These are phyloP conservation scores for Nothoprocta perdicaria DNA, from an alignment of 2,113 vertebrate genomes.

Conservation along the genomic window DNA sequence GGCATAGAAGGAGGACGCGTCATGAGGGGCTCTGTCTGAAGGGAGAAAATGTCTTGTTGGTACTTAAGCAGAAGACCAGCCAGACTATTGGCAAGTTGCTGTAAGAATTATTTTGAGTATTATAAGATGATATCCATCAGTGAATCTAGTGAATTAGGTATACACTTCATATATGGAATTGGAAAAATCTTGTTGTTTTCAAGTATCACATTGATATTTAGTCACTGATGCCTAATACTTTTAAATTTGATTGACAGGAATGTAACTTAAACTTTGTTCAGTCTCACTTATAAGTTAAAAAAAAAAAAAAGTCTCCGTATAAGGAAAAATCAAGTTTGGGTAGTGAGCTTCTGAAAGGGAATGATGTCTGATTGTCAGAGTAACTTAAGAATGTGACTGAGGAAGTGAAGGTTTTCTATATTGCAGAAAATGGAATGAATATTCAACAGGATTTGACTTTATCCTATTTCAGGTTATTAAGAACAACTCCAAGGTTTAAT, in stretches of 20 bases:
- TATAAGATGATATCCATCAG: not conserved
- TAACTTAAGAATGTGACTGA: not conserved
- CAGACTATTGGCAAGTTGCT: not conserved
- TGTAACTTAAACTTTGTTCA: constrained; percentile 2
- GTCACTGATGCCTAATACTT: not conserved
- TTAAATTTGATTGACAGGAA: not conserved
- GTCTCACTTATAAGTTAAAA: not conserved
- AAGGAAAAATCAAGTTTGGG: constrained; percentile 34
- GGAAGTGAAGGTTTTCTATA: not conserved
- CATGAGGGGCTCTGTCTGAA: not conserved
- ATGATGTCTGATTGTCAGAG: not conserved
- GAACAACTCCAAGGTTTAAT: not conserved
- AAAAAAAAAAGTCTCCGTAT: too few species aligned
- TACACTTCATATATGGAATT: not conserved
- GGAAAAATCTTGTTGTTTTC: not conserved
- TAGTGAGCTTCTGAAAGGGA: constrained; percentile 40
- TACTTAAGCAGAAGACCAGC: not conserved
- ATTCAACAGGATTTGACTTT: not conserved
- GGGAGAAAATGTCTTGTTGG: not conserved
- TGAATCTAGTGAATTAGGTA: not conserved
- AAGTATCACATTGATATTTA: not conserved
- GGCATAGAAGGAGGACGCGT: not conserved
- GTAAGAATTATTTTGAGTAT: not conserved
- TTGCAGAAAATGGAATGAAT: not conserved
- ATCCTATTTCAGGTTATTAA: constrained; percentile 51